Percentiles rank a stretch among this genome's conserved stretches.
These are phyloP conservation scores for Tauraco erythrolophus DNA, from an alignment of 2,113 vertebrate species.

Conservation along the genomic window DNA sequence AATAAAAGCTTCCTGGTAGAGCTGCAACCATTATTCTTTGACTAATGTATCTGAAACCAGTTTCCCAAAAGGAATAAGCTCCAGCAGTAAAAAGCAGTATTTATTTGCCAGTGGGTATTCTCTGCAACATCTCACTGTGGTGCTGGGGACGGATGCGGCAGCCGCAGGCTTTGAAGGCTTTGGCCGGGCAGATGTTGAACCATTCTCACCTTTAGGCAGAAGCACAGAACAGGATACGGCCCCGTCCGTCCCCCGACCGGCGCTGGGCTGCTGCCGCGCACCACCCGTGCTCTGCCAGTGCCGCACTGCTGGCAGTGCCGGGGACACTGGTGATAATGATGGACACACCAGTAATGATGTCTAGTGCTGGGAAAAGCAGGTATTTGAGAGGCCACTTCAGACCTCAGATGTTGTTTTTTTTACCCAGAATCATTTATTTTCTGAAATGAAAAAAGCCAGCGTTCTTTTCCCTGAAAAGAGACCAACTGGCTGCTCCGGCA, in stretches of 20 bases:
- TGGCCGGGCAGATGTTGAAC: accelerated
- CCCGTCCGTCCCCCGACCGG: accelerated
- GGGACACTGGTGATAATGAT: background rate
- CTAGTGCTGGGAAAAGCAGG: background rate
- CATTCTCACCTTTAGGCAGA: background rate
- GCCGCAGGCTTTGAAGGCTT: too few species aligned
- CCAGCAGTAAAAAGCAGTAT: background rate
- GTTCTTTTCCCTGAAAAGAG: background rate
- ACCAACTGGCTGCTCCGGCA: background rate
- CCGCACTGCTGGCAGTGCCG: accelerated
- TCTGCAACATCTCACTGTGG: background rate
- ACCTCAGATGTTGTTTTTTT: background rate
- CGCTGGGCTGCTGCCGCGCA: background rate
- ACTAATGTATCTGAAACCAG: constrained; percentile 4
- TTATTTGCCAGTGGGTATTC: background rate
- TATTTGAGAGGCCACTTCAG: background rate
- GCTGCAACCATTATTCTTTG: constrained; percentile 13
- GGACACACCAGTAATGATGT: accelerated
- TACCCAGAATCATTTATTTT: background rate
- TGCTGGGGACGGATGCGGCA: background rate
- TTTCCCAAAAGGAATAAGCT: background rate
- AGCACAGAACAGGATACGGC: background rate
- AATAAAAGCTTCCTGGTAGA: constrained; percentile 18
- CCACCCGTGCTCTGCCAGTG: background rate
- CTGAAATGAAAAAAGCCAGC: background rate